Base-by-base conservation (phyloP, 2,797 vertebrate species). In the Esox masquinongy region DNA sequence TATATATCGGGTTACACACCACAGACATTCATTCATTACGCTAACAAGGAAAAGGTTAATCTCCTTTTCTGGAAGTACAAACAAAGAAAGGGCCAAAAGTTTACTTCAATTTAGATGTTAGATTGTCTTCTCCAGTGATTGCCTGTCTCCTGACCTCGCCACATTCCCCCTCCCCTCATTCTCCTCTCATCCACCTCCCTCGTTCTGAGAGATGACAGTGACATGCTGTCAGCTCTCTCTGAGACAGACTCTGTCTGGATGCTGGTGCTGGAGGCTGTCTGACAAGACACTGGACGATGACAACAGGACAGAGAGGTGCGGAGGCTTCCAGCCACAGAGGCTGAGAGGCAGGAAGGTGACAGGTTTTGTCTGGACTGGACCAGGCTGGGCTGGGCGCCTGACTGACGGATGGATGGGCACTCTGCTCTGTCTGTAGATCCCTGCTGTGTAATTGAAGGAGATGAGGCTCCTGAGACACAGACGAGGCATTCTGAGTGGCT, bases 381-480 rank as follows among this genome's bases (percentile, higher is more conserved):
- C 22, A 2, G 43, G 49, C 47, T 50, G n/a, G n/a, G 39, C 12
- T 69, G 34, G 36, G 34, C 39, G 34, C 43, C 69, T 91, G 91
- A 90, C 84, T 88, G 90, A 90, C 82, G 79, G 85, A 85, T 84
- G 83, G 74, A 76, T 79, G 39, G 89, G 85, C 26, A 77, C 75
- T 72, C 77, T 79, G 66, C 74, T 56, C 75, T 84, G 84, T 83
- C 86, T 85, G 77, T 71, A 82, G 85, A 67, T 86, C 80, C 88
- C 82, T 9, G 12, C 80, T 2, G 67, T 17, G 75, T 89, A 88
- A 92, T 88, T 83, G 86, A 91, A 90, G 85, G 76, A 81, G 78
- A 77, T 84, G 82, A 78, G 86, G 85, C 83, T 74, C 53, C 22
- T 75, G 74, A 68, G 77, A 67, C 83, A 81, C 75, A 15, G 5